Evolutionary conservation across 2,797 vertebrate species (phyloP), one percentile per base, ranked within the genome.

Genomic region (Fratercula arctica): DNA sequence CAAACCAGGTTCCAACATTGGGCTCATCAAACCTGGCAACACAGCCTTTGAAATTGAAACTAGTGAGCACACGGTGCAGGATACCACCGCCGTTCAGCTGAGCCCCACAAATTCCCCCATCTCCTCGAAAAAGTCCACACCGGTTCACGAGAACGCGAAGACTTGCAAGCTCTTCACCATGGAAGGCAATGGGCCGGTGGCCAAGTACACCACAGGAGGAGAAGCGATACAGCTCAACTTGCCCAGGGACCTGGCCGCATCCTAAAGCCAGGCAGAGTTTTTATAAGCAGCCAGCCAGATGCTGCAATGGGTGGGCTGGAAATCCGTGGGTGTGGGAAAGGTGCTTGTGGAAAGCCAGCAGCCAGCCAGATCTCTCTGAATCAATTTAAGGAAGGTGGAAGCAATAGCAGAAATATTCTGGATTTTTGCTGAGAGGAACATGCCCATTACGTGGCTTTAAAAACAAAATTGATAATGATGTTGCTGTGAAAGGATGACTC

Each of bases 21-120:
- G 98, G 5, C 97, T 98, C 83, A 97, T 99, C 95, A 97, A 97
- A 87, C 96, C 98, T 21, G 98, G 98, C 26, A 97, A 97, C 12
- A 98, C 98, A 0, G 98, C 98, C 16, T 99, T 99, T 37, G 99
- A 99, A 89, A 99, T 99, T 90, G 99, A 99, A 97, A 99, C 98
- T 37, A 99, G 99, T 3, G 99, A 99, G 91, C 99, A 99, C 97
- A 99, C 99, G 0, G 98, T 99, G 63, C 99, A 99, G 98, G 99
- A 99, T 95, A 99, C 99, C 41, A 99, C 99, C 0, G 99, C 99
- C 0, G 98, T 99, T 63, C 99, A 99, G 97, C 98, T 99, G 69
- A 99, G 99, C 97, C 99, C 99, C 48, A 98, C 98, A 29, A 98
- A 98, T 90, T 99, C 99, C 29, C 98, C 97, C 15, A 89, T 98